Evolutionary conservation across 2,113 vertebrate species (phyloP), one percentile per base, ranked within the genome.

Genomic region (Rhombomys opimus): DNA sequence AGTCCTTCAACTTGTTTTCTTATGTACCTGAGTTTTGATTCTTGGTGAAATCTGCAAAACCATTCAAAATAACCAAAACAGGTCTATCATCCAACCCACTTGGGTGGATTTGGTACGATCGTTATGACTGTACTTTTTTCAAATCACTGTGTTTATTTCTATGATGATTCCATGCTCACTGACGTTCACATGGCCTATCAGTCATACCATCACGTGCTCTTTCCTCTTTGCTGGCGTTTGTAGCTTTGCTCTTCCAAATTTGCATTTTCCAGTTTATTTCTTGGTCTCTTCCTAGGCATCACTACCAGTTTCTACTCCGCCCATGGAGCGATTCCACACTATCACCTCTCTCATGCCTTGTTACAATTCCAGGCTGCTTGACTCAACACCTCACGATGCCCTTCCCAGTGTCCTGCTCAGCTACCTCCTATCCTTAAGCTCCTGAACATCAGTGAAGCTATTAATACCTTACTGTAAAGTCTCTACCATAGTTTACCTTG

Each of bases 21-120:
- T 93, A 93, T 93, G 25, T 85, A 68, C 30, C 63, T 85, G 57
- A 38, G 25, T 68, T 75, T 95, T 87, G n/a, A 59, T 52, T 14
- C 38, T 32, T 95, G 32, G 70, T 84, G 35, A n/a, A 17, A 54
- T 76, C 13, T 85, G 7, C 11, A 77, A 72, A 76, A 0, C 8
- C 6, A 63, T 81, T 81, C 54, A 59, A 95, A 92, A 46, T 67
- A 68, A 18, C 35, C 63, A 68, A 61, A 27, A 35, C 3, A 80
- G 11, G 6, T 73, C 14, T 22, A 23, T 32, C 38, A 18, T 32
- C 75, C 30, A 89, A 27, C 12, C 11, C 23, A 10, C 4, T 18
- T 23, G 38, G 57, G 50, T 6, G 59, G 70, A 1, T 68, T 35
- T 68, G 18, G 8, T 57, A 12, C 54, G 14, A 2, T 75, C 10